Evolutionary conservation across 1,140 invertebrate genomes (phyloP).

Genomic region (Asobara japonica): DNA sequence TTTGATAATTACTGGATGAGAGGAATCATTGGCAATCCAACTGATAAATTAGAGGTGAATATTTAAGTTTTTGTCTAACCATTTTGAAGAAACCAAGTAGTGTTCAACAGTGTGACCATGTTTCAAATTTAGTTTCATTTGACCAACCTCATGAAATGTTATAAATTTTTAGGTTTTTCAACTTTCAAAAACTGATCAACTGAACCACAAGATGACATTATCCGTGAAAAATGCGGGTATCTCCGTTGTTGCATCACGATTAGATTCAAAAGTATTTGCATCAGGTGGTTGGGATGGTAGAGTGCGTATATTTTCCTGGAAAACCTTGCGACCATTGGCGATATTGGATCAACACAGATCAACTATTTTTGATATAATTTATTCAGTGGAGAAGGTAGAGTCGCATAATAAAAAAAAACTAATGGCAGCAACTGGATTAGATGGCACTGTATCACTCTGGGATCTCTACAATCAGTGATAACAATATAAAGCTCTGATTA

Average conservation of each 20-base stretch:
- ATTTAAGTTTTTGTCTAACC: not conserved
- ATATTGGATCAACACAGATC: slow-evolving; percentile 77
- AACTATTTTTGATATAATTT: slow-evolving; percentile 75
- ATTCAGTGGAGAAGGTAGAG: slow-evolving; percentile 71
- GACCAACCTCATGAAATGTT: not conserved
- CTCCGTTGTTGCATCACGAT: slow-evolving; percentile 74
- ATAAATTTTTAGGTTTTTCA: slow-evolving; percentile 52
- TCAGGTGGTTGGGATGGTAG: slow-evolving; percentile 81
- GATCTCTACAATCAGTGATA: slow-evolving; percentile 73
- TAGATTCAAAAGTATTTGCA: slow-evolving; percentile 80
- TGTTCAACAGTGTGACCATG: too few species aligned
- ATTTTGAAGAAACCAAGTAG: not conserved
- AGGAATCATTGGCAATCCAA: slow-evolving; percentile 74
- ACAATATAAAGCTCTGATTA: not conserved
- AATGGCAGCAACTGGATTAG: slow-evolving; percentile 77
- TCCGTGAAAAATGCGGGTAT: slow-evolving; percentile 78
- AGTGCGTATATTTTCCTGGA: slow-evolving; percentile 82
- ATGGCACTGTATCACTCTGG: slow-evolving; percentile 79
- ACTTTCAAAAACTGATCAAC: slow-evolving; percentile 49
- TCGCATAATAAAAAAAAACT: slow-evolving; percentile 73
- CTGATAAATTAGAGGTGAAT: slow-evolving; percentile 71
- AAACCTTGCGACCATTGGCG: slow-evolving; percentile 77
- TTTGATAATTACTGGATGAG: slow-evolving; percentile 72
- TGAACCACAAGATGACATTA: slow-evolving; percentile 70
- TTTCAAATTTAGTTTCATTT: not conserved